Percentiles rank a stretch among this genome's conserved stretches.
These are phyloP conservation scores for Brachypalpus laphriformis DNA, from an alignment of 2,888 invertebrate genomes.

Conservation along the genomic window DNA sequence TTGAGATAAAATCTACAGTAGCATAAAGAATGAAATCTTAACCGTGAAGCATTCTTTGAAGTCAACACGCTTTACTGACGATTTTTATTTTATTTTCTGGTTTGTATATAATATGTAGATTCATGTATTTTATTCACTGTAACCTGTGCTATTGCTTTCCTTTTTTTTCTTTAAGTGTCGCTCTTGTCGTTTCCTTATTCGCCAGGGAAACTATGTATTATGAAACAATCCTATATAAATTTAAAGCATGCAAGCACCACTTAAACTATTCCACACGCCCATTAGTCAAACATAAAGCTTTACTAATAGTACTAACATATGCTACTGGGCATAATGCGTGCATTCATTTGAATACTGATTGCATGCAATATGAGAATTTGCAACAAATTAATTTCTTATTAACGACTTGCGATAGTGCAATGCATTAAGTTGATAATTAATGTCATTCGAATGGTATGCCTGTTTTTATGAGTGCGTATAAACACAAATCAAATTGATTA, in stretches of 20 bases:
- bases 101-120: too few species aligned
- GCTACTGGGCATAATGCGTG: conserved; percentile 33
- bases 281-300: conserved; percentile 65
- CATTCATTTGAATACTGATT: conserved; percentile 70
- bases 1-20: too few species aligned
- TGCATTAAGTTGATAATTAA: conserved; percentile 57
- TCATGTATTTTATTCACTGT: too few species aligned
- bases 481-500: conserved; percentile 47
- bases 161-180: too few species aligned
- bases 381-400: conserved; percentile 71
- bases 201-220: conserved; percentile 39
- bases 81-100: too few species aligned
- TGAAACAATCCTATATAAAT: conserved; percentile 17
- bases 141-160: too few species aligned
- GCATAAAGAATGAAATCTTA: too few species aligned
- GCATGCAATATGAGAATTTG: conserved; percentile 69
- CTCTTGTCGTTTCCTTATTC: conserved; percentile 48
- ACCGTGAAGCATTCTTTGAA: too few species aligned
- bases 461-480: conserved; percentile 16
- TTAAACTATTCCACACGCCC: conserved; percentile 42
- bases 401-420: conserved; percentile 60
- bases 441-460: conserved; percentile 46
- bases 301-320: conserved; percentile 35
- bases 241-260: background rate
- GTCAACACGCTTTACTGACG: too few species aligned